phyloP scores from a whole-genome alignment of 2,113 vertebrate genomes.

The Pygathrix nemaeus region DNA sequence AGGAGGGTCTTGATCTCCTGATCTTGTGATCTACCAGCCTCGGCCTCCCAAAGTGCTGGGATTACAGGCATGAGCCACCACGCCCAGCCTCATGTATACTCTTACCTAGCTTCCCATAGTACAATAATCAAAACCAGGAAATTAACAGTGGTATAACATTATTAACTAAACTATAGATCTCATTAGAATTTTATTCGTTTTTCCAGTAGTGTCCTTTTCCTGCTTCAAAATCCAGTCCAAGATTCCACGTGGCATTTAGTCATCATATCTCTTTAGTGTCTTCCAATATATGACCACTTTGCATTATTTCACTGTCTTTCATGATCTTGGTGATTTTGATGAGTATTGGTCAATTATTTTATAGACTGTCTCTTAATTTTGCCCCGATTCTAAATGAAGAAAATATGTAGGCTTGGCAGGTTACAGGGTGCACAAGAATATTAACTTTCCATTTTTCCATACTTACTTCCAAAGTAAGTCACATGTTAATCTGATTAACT shows the following conservation, averaged over 20 bases:
- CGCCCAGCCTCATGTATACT: not conserved
- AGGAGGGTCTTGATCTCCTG: no score
- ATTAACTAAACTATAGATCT: not conserved
- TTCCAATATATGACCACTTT: not conserved
- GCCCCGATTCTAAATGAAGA: not conserved
- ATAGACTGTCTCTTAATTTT: not conserved
- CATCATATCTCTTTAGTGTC: not conserved
- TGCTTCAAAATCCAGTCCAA: not conserved
- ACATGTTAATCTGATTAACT: not conserved
- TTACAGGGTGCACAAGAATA: not conserved
- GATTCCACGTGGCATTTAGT: not conserved
- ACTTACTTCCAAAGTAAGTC: not conserved
- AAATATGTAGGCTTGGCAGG: not conserved
- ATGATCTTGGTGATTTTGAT: not conserved
- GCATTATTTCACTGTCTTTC: not conserved
- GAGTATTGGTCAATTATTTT: not conserved
- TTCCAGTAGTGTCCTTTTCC: not conserved
- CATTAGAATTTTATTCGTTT: not conserved
- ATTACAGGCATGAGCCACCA: no score
- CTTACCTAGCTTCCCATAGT: not conserved
- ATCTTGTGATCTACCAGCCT: no score
- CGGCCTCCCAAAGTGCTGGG: no score
- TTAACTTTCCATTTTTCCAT: not conserved
- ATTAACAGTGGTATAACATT: not conserved
- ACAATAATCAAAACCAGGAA: not conserved